Conservation (phyloP, 2,888 invertebrate genomes). For the Hypsopygia costalis region DNA sequence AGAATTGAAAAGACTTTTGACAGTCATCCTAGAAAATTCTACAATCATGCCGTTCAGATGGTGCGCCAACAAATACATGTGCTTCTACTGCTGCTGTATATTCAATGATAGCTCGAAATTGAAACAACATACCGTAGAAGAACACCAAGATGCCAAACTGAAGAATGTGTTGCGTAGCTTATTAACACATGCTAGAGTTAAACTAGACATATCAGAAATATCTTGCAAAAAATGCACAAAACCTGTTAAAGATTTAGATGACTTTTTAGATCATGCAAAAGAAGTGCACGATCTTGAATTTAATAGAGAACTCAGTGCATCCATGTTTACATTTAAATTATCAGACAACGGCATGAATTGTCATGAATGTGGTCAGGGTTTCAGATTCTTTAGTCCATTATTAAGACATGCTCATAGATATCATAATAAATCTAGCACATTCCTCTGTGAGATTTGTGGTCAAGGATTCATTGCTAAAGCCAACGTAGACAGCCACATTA, state of each 20-base stretch:
- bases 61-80: conserved; percentile 30
- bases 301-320: conserved; percentile 26
- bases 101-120: conserved; percentile 21
- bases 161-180: conserved; percentile 24
- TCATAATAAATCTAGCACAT: conserved; percentile 40
- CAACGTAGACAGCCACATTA: conserved; percentile 49
- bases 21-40: conserved; percentile 26
- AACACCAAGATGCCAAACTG: conserved; percentile 35
- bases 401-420: conserved; percentile 40
- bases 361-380: conserved; percentile 40
- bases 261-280: conserved; percentile 32
- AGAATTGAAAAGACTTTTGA: conserved; percentile 9
- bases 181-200: conserved; percentile 25
- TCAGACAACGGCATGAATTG: conserved; percentile 42
- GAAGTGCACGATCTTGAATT: conserved; percentile 31
- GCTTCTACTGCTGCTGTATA: conserved; percentile 32
- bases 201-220: conserved; percentile 42
- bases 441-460: conserved; percentile 54
- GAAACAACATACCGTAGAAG: conserved; percentile 28
- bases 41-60: conserved; percentile 37
- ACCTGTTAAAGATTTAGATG: conserved; percentile 27
- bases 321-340: conserved; percentile 38
- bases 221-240: conserved; percentile 39
- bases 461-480: conserved; percentile 47
- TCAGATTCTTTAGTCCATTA: conserved; percentile 44